Evolutionary conservation across 2,797 vertebrate species (phyloP).

Genomic region (Myotis daubentonii): DNA sequence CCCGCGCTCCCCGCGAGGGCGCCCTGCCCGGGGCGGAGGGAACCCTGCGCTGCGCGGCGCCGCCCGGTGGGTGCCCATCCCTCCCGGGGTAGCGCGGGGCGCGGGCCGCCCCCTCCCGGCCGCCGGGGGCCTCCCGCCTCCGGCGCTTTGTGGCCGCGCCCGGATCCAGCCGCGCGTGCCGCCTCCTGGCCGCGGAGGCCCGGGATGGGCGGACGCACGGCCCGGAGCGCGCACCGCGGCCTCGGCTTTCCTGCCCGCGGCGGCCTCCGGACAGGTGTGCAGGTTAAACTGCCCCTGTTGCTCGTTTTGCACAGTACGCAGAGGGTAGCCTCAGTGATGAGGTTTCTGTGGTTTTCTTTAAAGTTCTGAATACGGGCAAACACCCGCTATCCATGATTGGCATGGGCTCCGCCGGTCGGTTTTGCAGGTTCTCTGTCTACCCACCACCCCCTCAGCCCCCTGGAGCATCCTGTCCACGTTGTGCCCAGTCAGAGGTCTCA

Average conservation of each 20-base stretch:
- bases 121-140: not conserved
- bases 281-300: not conserved
- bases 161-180: not conserved
- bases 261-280: not conserved
- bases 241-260: not conserved
- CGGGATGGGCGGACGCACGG: not conserved
- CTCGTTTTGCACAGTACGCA: not conserved
- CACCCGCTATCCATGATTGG: not conserved
- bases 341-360: not conserved
- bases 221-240: not conserved
- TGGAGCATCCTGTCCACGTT: not conserved
- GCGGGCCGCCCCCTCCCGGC: not conserved
- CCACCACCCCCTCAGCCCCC: not conserved
- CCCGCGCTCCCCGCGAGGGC: not conserved
- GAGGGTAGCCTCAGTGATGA: not conserved
- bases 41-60: not conserved
- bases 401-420: not conserved
- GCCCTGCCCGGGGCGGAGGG: not conserved
- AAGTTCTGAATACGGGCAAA: constrained; percentile 29
- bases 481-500: not conserved
- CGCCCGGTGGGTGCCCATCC: not conserved
- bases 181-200: not conserved
- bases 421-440: not conserved
- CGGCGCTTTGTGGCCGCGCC: not conserved
- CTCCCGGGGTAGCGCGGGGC: not conserved